Percentiles rank a stretch among this genome's conserved stretches.
Conservation (phyloP, 2,888 invertebrate species). For the Tridacna gigas region DNA sequence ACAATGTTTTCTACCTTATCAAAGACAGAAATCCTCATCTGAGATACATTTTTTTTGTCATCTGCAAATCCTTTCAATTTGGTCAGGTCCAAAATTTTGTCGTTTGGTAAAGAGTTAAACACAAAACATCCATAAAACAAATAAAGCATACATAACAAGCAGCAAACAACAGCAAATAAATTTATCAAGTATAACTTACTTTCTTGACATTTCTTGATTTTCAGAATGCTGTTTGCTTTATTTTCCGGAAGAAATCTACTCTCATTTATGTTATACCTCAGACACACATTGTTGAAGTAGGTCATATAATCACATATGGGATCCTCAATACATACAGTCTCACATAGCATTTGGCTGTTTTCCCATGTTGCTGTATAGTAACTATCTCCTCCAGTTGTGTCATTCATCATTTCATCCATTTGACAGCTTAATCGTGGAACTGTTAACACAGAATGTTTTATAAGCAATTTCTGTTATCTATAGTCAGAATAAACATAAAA, state of each 20-base stretch:
- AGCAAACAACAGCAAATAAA: no score
- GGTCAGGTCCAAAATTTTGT: no score
- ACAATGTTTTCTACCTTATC: no score
- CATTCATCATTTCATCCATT: conserved; percentile 1
- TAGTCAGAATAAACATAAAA: no score
- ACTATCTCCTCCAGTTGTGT: conserved; percentile 2
- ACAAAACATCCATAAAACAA: no score
- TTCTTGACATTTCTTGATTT: conserved; percentile 19
- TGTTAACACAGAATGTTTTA: not conserved
- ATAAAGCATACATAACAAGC: no score
- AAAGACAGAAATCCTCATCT: no score
- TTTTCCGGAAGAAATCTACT: not conserved
- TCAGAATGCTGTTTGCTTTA: not conserved
- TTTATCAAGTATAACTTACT: not conserved
- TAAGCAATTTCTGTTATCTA: no score
- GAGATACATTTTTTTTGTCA: no score
- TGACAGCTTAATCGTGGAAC: conserved; percentile 11
- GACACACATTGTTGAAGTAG: conserved; percentile 3
- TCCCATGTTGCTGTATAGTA: not conserved
- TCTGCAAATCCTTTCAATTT: no score
- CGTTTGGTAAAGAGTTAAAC: no score
- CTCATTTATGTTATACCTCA: not conserved
- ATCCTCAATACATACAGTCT: conserved; percentile 16
- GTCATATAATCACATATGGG: conserved; percentile 7
- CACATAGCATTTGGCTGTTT: conserved; percentile 4